These are phyloP conservation scores for Pristionchus exspectatus DNA, from an alignment of 2,888 invertebrate genomes.

Conservation along the genomic window DNA sequence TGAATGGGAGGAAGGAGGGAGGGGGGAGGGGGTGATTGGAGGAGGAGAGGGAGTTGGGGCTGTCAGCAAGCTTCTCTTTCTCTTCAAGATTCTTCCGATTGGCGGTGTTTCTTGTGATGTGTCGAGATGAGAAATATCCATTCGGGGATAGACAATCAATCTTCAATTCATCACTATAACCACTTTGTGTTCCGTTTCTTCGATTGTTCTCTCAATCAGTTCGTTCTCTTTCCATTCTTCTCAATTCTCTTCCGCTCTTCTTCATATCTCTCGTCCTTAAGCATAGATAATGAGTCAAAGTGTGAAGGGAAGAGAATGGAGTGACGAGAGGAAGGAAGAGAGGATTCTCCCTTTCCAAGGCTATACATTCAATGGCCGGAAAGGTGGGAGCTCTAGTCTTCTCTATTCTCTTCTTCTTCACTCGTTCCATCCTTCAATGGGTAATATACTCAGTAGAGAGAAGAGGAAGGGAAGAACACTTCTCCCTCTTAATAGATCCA, in stretches of 20 bases:
- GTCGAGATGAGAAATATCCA: background rate
- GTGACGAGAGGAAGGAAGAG: conserved; percentile 7
- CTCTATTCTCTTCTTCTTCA: conserved; percentile 38
- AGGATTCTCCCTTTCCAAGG: background rate
- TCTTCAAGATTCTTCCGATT: conserved; percentile 24
- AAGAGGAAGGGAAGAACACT: conserved; percentile 38
- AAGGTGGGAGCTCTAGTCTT: conserved; percentile 36
- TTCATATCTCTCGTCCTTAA: conserved; percentile 33
- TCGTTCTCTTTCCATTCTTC: background rate
- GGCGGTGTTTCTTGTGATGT: conserved; percentile 37
- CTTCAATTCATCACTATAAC: conserved; percentile 41
- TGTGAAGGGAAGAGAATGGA: conserved; percentile 27
- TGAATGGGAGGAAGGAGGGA: background rate
- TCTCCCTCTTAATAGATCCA: background rate
- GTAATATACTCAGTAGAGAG: conserved; percentile 38
- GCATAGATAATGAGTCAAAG: conserved; percentile 49
- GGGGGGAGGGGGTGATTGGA: background rate
- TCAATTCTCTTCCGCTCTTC: background rate
- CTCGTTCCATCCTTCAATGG: conserved; percentile 28
- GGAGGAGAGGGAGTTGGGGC: background rate
- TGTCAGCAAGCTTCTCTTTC: background rate
- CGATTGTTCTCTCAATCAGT: background rate
- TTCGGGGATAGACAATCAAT: background rate
- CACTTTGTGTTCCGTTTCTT: background rate
- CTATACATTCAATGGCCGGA: conserved; percentile 36